These are phyloP conservation scores for Eumaeus atala DNA, from an alignment of 1,140 invertebrate species.

Conservation along the genomic window DNA sequence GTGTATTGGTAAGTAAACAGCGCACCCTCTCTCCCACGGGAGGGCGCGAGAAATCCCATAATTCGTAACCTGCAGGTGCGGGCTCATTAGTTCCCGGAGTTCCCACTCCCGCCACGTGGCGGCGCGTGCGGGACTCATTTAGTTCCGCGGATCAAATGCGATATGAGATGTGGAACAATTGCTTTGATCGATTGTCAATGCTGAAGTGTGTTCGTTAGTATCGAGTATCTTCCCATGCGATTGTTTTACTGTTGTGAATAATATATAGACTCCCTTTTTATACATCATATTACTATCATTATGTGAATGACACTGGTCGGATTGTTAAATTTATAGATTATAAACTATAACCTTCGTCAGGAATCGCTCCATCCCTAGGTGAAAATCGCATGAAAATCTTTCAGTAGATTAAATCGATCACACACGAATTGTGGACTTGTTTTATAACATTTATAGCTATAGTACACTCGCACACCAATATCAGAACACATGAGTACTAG, in stretches of 20 bases:
- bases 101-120: conserved; percentile 56
- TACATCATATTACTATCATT: too few species aligned
- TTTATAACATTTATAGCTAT: too few species aligned
- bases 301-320: too few species aligned
- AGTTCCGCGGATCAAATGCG: conserved; percentile 36
- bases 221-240: conserved; percentile 7
- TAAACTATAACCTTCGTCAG: too few species aligned
- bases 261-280: neutral
- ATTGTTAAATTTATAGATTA: too few species aligned
- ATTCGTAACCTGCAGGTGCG: conserved; percentile 66
- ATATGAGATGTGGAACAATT: conserved; percentile 30
- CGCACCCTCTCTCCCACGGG: conserved; percentile 55
- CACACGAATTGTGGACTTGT: too few species aligned
- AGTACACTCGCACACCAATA: too few species aligned
- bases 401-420: too few species aligned
- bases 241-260: conserved; percentile 17
- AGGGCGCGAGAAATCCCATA: conserved; percentile 72
- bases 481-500: too few species aligned
- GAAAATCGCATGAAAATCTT: too few species aligned
- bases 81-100: conserved; percentile 52
- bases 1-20: conserved; percentile 49
- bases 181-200: conserved; percentile 45
- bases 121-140: conserved; percentile 44
- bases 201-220: conserved; percentile 13
- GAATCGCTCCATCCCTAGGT: too few species aligned